Evolutionary conservation across 2,888 invertebrate genomes (phyloP).

Genomic region (Acronicta psi): DNA sequence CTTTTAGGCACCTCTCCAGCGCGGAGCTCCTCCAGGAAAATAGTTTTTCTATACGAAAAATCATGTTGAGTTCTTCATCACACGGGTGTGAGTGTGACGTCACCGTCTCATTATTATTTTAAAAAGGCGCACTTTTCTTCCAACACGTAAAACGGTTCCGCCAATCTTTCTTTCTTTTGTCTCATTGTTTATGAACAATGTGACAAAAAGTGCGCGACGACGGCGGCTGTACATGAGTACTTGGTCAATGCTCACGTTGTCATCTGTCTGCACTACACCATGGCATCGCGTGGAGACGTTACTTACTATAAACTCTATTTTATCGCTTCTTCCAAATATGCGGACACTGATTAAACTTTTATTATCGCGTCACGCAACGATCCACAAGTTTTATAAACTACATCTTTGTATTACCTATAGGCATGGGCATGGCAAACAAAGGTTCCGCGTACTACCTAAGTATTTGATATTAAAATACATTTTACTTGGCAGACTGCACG

Average conservation of each 20-base stretch:
- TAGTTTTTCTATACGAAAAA: too few species aligned
- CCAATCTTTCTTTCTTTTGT: slow-evolving; percentile 15
- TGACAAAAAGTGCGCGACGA: slow-evolving; percentile 26
- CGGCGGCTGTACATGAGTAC: slow-evolving; percentile 13
- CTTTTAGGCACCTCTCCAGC: too few species aligned
- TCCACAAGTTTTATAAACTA: slow-evolving; percentile 7
- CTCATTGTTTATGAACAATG: slow-evolving; percentile 36
- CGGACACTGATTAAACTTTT: neutral
- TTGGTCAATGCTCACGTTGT: slow-evolving; percentile 2
- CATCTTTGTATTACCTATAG: neutral
- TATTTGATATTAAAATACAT: too few species aligned
- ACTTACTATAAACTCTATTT: neutral
- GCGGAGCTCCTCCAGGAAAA: too few species aligned
- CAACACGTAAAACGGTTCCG: slow-evolving; percentile 24
- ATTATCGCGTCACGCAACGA: slow-evolving; percentile 1
- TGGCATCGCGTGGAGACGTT: slow-evolving; percentile 57
- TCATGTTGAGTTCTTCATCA: too few species aligned
- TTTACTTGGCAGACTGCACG: too few species aligned
- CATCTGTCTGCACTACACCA: slow-evolving; percentile 56
- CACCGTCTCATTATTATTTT: slow-evolving; percentile 10
- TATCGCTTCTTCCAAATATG: neutral
- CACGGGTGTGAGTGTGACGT: too few species aligned
- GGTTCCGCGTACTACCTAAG: too few species aligned
- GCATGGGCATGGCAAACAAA: too few species aligned
- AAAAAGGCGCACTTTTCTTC: slow-evolving; percentile 14